These are phyloP conservation scores for Gobiocypris rarus DNA, from an alignment of 2,113 vertebrate genomes.

Conservation along the genomic window DNA sequence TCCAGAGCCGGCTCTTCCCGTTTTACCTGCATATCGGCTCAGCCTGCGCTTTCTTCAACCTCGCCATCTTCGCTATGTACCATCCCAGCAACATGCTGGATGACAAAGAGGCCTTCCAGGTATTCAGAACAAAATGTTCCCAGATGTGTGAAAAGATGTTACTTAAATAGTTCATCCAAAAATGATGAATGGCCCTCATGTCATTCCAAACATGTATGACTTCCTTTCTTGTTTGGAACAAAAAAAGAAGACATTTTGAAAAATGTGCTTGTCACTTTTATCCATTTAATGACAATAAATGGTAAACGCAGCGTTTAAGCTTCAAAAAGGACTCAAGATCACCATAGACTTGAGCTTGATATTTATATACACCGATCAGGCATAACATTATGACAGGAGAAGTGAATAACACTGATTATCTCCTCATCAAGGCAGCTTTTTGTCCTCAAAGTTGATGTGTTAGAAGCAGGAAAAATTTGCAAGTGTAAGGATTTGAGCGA, in stretches of 20 bases:
- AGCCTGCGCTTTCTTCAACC: slow-evolving; percentile 82
- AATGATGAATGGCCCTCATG: not conserved
- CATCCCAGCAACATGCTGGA: slow-evolving; percentile 77
- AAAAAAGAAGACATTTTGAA: not conserved
- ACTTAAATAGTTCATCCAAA: not conserved
- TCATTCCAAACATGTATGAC: not conserved
- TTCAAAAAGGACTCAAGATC: not conserved
- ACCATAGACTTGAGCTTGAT: not conserved
- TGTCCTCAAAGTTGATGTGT: too few species aligned
- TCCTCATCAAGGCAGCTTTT: too few species aligned
- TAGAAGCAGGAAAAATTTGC: too few species aligned
- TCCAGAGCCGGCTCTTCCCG: slow-evolving; percentile 81
- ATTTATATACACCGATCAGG: too few species aligned
- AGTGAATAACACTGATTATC: too few species aligned
- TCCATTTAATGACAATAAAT: not conserved
- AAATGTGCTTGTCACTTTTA: not conserved
- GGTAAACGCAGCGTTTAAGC: not conserved
- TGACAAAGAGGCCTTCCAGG: slow-evolving; percentile 77
- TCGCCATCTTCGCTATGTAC: slow-evolving; percentile 77
- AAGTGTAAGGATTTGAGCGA: too few species aligned
- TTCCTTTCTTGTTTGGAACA: not conserved
- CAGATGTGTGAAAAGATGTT: not conserved
- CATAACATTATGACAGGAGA: too few species aligned
- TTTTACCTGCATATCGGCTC: slow-evolving; percentile 82
- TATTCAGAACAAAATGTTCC: slow-evolving; percentile 35